Evolutionary conservation across 64 coral and sea anemone species (phyloP), one percentile per base, ranked within the genome.

Genomic region (Porites australiensis): DNA sequence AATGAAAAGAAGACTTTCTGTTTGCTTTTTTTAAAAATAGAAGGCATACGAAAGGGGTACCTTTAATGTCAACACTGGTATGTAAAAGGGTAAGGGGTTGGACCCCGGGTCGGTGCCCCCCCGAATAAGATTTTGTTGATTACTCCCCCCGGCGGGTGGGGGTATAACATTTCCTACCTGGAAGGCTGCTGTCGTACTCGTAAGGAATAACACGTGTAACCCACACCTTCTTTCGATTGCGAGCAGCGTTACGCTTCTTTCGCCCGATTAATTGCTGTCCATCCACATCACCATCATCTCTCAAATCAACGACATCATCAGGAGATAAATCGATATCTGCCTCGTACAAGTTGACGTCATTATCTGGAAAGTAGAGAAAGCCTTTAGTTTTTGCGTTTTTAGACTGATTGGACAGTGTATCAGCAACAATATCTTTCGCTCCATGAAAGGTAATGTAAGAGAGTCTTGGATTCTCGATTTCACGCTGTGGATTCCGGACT

Each of bases 151-250:
- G 37, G 22, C 2, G 13, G 3, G 8, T 72, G 22, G 7, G 13
- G 3, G 8, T 72, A 10, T 44, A 12, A 12, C 13, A 44, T 18
- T 5, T 55, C 92, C 48, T 53, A 94, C 92, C 69, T 64, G 92
- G 87, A 53, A 94, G 70, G 21, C 53, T 22, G 22, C 69, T 75
- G 18, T 66, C 87, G 22, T 89, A 94, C 50, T 66, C 66, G 64
- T 94, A 94, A 19, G 92, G 92, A 44, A 94, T 79, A 61, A 84
- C 78, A 81, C 87, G 79, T 20, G 86, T 89, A 27, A 89, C 88
- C 92, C 92, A 94, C 57, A 94, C 21, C 77, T 63, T 74, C 58
- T 94, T 94, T 59, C 92, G 53, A 86, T 94, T 77, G 61, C 92
- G 87, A 75, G 77, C 92, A 13, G 92, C 92, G 49, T 94, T 94